Conservation (phyloP, 2,888 invertebrate species). For the Silvanus unidentatus region DNA sequence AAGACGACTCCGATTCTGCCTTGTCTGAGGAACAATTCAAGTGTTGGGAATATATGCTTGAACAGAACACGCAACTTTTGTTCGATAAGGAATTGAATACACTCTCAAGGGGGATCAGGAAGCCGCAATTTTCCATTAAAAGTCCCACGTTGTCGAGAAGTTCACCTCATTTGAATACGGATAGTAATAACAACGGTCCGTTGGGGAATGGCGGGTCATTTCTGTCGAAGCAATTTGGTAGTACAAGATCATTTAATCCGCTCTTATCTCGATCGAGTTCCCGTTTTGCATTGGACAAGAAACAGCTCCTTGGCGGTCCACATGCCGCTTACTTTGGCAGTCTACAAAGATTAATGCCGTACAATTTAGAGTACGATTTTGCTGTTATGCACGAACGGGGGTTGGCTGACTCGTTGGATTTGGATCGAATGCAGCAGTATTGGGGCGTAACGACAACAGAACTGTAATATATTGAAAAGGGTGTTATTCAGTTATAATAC, state of each 20-base stretch:
- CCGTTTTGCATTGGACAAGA: slow-evolving; percentile 55
- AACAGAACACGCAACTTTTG: slow-evolving; percentile 81
- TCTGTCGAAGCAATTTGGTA: slow-evolving; percentile 71
- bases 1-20: slow-evolving; percentile 54
- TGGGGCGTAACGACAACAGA: slow-evolving; percentile 89
- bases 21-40: slow-evolving; percentile 82
- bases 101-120: slow-evolving; percentile 57
- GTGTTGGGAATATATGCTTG: slow-evolving; percentile 91
- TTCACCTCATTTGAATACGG: slow-evolving; percentile 59
- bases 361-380: slow-evolving; percentile 77
- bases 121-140: slow-evolving; percentile 50
- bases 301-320: slow-evolving; percentile 63
- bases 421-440: slow-evolving; percentile 83
- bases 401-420: slow-evolving; percentile 69
- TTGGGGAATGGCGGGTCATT: slow-evolving; percentile 45
- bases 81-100: slow-evolving; percentile 86
- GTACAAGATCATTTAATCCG: slow-evolving; percentile 72
- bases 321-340: slow-evolving; percentile 86
- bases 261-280: slow-evolving; percentile 53
- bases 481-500: slow-evolving; percentile 2
- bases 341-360: slow-evolving; percentile 76
- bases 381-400: slow-evolving; percentile 74
- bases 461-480: slow-evolving; percentile 46
- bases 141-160: slow-evolving; percentile 62
- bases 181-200: slow-evolving; percentile 38